Conservation (phyloP, 37 sponge, comb jelly and placozoan species). For the Spongia lamella region DNA sequence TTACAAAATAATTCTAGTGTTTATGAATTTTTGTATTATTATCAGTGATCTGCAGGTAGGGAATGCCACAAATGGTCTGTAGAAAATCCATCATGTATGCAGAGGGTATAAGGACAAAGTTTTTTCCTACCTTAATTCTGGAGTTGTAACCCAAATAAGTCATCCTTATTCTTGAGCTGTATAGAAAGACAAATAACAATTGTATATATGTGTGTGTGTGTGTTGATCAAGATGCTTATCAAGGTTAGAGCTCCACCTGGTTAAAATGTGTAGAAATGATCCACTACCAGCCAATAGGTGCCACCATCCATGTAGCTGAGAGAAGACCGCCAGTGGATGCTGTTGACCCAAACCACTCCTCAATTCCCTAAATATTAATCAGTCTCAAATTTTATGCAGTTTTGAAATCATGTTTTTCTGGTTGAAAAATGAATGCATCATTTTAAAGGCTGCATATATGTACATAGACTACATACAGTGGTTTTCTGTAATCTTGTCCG, state of each 20-base stretch:
- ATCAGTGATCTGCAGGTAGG: constrained; percentile 21
- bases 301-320: constrained; percentile 90
- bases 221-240: neutral
- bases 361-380: constrained; percentile 4
- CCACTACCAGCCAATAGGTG: constrained; percentile 76
- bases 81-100: neutral
- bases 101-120: neutral
- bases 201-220: neutral
- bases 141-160: constrained; percentile 25
- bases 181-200: neutral
- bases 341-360: neutral
- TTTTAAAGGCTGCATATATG: neutral
- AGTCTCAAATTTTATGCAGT: no score
- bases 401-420: no score
- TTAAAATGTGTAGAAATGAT: constrained; percentile 64
- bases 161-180: constrained; percentile 48
- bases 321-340: constrained; percentile 2
- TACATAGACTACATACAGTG: neutral
- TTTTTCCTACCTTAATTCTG: constrained; percentile 20
- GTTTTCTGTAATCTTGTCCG: no score
- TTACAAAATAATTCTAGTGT: no score
- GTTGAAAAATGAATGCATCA: no score
- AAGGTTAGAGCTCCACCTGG: constrained; percentile 30
- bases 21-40: no score
- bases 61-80: constrained; percentile 28